Evolutionary conservation across 1,140 invertebrate genomes (phyloP), one percentile per base, ranked within the genome.

Genomic region (Bombus affinis): DNA sequence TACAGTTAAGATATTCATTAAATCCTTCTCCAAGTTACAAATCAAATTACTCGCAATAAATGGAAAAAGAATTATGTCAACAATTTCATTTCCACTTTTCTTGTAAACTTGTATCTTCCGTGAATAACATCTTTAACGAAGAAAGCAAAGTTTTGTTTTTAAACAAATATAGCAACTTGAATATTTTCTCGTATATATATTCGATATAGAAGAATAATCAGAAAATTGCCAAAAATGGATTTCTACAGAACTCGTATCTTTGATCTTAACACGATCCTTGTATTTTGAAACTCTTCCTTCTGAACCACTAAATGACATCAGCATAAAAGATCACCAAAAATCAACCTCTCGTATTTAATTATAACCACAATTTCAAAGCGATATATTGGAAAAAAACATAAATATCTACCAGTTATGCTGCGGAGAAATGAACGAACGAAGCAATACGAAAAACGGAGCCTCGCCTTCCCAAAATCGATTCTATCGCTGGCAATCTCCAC

Each of bases 401-500:
- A n/a, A 62, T 4, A n/a, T 62, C 28, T 62, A 28, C 12, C 28
- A 10, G 59, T 53, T 62, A 13, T 28, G 32, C 12, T 32, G n/a
- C 62, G n/a, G 3, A 65, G 12, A 65, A 32, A 65, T 6, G 62
- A 65, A 32, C 1, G n/a, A 6, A 13, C 4, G 15, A 8, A 18
- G 15, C 10, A n/a, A n/a, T n/a, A 12, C 12, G 44, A 32, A 59
- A 77, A 66, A 47, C 44, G 28, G 32, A 10, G 32, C 25, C 47
- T 59, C 66, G 74, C 53, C 53, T 79, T 44, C 25, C 66, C 25
- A 66, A 66, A 59, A 85, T 85, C 83, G 83, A 80, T 89, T 73
- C 44, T 66, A 47, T 47, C 62, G 47, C 42, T 53, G 35, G 42
- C 57, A 18, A 53, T 42, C 28, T 75, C 71, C 68, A 77, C 76